Evolutionary conservation across 1,140 invertebrate species (phyloP).

Genomic region (Bombus waltoni): DNA sequence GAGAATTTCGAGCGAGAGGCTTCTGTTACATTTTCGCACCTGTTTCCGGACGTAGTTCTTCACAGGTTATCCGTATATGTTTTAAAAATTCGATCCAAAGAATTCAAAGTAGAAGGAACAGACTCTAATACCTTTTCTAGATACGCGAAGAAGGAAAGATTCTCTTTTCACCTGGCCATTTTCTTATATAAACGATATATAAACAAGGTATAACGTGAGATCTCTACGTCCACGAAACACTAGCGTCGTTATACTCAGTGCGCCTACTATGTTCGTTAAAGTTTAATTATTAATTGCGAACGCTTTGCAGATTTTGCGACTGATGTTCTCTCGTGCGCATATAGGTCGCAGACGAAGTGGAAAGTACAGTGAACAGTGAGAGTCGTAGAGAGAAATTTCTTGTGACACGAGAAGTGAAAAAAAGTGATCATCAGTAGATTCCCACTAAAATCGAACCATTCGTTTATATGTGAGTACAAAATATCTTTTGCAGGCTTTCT

Average conservation of each 20-base stretch:
- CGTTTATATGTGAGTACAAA: background rate
- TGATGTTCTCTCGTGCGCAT: slow-evolving; percentile 5
- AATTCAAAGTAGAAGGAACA: background rate
- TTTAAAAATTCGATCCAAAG: background rate
- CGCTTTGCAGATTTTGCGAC: slow-evolving; percentile 12
- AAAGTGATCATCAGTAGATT: slow-evolving; percentile 54
- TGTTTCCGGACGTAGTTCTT: slow-evolving; percentile 14
- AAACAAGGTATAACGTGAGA: background rate
- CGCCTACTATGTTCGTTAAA: background rate
- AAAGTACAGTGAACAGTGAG: slow-evolving; percentile 61
- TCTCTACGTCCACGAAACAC: slow-evolving; percentile 8
- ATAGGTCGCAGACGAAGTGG: slow-evolving; percentile 52
- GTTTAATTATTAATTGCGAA: slow-evolving; percentile 44
- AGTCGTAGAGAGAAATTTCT: slow-evolving; percentile 49
- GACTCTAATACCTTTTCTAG: background rate
- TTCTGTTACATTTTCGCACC: slow-evolving; percentile 9
- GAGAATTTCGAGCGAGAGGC: slow-evolving; percentile 35
- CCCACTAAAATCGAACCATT: slow-evolving; percentile 31
- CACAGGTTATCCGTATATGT: background rate
- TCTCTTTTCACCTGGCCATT: too few relatives aligned
- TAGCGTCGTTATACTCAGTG: background rate
- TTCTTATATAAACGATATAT: background rate
- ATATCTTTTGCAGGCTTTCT: too few relatives aligned
- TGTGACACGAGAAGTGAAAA: slow-evolving; percentile 41
- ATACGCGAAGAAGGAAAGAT: background rate